A percentile compares a stretch with the other conserved stretches of the same genome.
Conservation (phyloP, 2,888 invertebrate species). For the Auanema sp. region DNA sequence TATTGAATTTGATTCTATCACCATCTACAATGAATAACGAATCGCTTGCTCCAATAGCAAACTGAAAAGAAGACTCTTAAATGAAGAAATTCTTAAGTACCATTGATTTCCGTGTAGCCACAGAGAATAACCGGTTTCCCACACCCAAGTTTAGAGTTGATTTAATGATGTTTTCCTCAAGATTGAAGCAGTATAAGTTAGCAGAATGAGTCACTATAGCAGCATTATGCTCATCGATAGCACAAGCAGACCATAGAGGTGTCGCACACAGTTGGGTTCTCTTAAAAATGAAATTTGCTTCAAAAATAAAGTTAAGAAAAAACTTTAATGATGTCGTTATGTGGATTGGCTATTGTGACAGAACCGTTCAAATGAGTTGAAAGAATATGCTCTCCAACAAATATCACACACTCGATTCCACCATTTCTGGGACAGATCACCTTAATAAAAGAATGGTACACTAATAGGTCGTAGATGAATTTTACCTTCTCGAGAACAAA, state of each 20-base stretch:
- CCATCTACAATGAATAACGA: conserved; percentile 26
- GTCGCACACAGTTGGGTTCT: conserved; percentile 50
- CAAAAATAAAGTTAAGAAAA: background rate
- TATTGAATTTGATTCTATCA: conserved; percentile 24
- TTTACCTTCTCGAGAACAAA: conserved; percentile 26
- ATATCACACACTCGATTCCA: conserved; percentile 19
- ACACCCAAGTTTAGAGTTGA: conserved; percentile 44
- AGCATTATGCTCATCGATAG: conserved; percentile 1
- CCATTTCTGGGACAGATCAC: conserved; percentile 21
- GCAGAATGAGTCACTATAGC: conserved; percentile 37
- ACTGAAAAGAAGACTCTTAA: conserved; percentile 14
- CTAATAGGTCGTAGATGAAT: background rate
- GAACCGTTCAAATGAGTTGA: conserved; percentile 21
- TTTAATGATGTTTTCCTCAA: conserved; percentile 34
- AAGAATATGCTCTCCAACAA: conserved; percentile 19
- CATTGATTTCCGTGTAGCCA: conserved; percentile 22
- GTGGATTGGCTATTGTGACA: conserved; percentile 15
- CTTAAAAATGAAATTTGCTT: conserved; percentile 19
- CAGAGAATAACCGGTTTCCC: conserved; percentile 40
- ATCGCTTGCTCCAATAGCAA: conserved; percentile 37
- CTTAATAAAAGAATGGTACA: conserved; percentile 4
- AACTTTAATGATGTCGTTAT: conserved; percentile 13
- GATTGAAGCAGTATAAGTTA: conserved; percentile 34
- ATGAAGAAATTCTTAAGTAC: conserved; percentile 7
- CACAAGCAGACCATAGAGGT: conserved; percentile 41